phyloP scores from a whole-genome alignment of 2,797 vertebrate genomes.

The Betta splendens region DNA sequence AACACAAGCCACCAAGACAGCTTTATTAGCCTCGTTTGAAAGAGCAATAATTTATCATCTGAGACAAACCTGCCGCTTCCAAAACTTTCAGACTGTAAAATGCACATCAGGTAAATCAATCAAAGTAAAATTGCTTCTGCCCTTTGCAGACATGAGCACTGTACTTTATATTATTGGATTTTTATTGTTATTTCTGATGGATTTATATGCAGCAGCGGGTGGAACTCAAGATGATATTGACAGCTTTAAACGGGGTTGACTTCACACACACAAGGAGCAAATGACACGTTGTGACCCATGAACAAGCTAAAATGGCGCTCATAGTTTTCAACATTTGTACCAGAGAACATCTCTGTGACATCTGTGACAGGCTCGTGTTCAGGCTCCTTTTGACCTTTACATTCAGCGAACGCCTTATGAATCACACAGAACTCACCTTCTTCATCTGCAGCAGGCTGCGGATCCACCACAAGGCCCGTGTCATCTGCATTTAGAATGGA shows the following conservation, averaged over 20 bases:
- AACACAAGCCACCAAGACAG: conserved; percentile 42
- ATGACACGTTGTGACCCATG: no score
- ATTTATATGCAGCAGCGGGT: not conserved
- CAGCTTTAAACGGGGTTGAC: no score
- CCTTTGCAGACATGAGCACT: no score
- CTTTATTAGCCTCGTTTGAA: conserved; percentile 61
- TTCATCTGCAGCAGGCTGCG: conserved; percentile 89
- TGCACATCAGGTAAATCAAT: conserved; percentile 49
- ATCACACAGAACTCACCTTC: conserved; percentile 86
- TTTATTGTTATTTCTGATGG: not conserved
- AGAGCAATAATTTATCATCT: conserved; percentile 41
- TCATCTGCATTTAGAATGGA: conserved; percentile 99
- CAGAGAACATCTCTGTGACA: no score
- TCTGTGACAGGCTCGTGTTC: not conserved
- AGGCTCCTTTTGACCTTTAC: conserved; percentile 27
- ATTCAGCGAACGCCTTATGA: conserved; percentile 6
- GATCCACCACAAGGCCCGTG: conserved; percentile 86
- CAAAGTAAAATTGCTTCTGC: no score
- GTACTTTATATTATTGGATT: not conserved
- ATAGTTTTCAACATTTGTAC: no score
- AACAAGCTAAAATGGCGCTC: no score
- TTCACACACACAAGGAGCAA: not conserved
- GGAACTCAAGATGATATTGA: not conserved
- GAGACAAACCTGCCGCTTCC: conserved; percentile 50
- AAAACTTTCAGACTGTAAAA: conserved; percentile 62